These are phyloP conservation scores for Oreonectes daqikongensis DNA, from an alignment of 2,797 vertebrate species.

Conservation along the genomic window DNA sequence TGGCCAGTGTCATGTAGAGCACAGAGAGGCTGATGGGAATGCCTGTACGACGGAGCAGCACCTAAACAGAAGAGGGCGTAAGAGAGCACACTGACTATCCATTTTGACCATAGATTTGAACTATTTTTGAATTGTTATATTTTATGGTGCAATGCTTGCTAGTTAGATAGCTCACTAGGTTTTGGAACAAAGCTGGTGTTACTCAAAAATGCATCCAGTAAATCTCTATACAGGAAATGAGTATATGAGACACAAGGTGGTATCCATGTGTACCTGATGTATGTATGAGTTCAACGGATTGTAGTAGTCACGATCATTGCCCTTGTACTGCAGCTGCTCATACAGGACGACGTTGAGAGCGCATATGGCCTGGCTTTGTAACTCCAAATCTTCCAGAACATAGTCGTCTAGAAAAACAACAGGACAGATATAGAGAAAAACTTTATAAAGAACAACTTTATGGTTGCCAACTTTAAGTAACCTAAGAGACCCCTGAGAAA, in stretches of 20 bases:
- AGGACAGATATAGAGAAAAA: not conserved
- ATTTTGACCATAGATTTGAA: too few species aligned
- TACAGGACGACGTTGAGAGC: slow-evolving; percentile 92
- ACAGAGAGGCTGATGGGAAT: slow-evolving; percentile 98
- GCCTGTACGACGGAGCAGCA: slow-evolving; percentile 89
- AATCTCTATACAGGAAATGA: too few species aligned
- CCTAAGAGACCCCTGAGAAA: not conserved
- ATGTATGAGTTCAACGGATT: slow-evolving; percentile 97
- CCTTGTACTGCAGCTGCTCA: slow-evolving; percentile 93
- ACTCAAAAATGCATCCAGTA: not conserved
- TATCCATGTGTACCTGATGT: slow-evolving; percentile 83
- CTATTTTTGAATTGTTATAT: too few species aligned
- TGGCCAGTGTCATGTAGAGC: slow-evolving; percentile 91
- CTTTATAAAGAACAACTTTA: not conserved
- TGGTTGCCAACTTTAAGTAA: not conserved
- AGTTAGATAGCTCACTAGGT: not conserved
- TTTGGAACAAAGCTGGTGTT: not conserved
- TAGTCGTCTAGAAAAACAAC: slow-evolving; percentile 73
- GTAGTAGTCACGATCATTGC: slow-evolving; percentile 95
- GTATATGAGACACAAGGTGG: not conserved
- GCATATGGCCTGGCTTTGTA: slow-evolving; percentile 89
- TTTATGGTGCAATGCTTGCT: too few species aligned
- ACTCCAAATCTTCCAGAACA: slow-evolving; percentile 84
- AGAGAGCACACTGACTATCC: not conserved
- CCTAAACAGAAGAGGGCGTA: slow-evolving; percentile 70